Evolutionary conservation across 2,797 vertebrate genomes (phyloP).

Genomic region (Falco rusticolus): DNA sequence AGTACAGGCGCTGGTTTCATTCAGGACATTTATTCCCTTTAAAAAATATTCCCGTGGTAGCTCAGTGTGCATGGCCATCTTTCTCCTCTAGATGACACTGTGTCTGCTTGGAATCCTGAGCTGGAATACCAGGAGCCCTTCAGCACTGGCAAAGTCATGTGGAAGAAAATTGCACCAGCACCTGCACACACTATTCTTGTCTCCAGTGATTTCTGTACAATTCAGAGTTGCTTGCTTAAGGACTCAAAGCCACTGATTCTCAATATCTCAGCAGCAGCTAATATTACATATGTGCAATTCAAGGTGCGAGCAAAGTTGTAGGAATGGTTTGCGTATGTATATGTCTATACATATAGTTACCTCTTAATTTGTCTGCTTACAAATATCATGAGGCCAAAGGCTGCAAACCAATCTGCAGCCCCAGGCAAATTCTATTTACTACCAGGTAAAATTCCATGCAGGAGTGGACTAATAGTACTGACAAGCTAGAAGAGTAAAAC

Average conservation of each 20-base stretch:
- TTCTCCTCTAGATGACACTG: constrained; percentile 72
- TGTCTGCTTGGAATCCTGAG: constrained; percentile 45
- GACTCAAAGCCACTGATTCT: neutral
- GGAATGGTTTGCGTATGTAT: neutral
- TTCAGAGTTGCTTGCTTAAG: neutral
- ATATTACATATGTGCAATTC: neutral
- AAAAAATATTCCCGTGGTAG: neutral
- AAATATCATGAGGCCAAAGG: neutral
- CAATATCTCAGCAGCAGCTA: neutral
- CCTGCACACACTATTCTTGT: constrained; percentile 9
- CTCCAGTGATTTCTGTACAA: constrained; percentile 10
- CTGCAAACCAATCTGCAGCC: neutral
- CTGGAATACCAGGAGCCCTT: constrained; percentile 10
- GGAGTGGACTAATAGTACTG: neutral
- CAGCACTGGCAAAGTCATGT: constrained; percentile 20
- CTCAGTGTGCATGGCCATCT: neutral
- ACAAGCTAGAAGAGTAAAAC: neutral
- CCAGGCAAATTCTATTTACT: neutral
- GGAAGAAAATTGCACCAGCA: constrained; percentile 49
- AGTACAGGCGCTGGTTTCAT: neutral
- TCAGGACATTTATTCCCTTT: neutral
- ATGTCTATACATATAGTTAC: neutral
- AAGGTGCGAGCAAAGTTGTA: neutral
- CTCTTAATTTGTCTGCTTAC: neutral
- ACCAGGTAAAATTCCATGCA: neutral